Conservation (phyloP, 1,140 invertebrate species). For the Ceratina japonica region DNA sequence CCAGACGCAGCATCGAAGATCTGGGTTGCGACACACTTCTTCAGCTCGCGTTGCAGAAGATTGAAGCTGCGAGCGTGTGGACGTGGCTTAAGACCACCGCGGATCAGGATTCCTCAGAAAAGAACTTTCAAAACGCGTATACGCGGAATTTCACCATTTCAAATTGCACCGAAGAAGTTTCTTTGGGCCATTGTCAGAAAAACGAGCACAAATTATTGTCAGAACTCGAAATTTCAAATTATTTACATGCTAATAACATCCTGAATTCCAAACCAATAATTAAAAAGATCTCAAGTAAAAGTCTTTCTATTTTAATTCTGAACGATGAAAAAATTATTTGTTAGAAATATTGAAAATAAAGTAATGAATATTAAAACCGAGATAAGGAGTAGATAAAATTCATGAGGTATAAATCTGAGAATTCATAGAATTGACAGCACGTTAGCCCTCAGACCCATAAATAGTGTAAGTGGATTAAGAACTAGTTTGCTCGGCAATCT, state of each 20-base stretch:
- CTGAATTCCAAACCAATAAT: too few species aligned
- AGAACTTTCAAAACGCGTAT: slow-evolving; percentile 21
- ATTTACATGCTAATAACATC: too few species aligned
- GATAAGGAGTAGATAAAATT: background rate
- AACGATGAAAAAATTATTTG: too few species aligned
- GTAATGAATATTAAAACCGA: background rate
- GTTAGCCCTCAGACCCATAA: background rate
- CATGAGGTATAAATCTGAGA: background rate
- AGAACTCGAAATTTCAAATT: too few species aligned
- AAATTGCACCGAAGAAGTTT: background rate
- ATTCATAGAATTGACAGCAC: background rate
- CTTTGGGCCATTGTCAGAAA: too few species aligned
- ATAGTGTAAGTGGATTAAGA: background rate
- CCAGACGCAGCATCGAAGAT: slow-evolving; percentile 39
- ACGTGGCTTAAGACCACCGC: background rate
- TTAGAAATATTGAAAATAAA: background rate
- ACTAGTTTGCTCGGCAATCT: background rate
- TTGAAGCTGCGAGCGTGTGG: slow-evolving; percentile 15
- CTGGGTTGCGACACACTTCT: slow-evolving; percentile 65
- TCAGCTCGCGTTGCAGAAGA: slow-evolving; percentile 25
- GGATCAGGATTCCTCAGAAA: slow-evolving; percentile 5
- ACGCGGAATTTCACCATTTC: slow-evolving; percentile 25
- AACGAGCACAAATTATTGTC: too few species aligned
- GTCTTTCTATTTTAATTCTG: too few species aligned
- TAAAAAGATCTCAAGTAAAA: too few species aligned